A percentile compares a stretch with the other conserved stretches of the same genome.
Evolutionary conservation across 1,140 invertebrate species (phyloP).

Genomic region (Pachypeltis micranthus): DNA sequence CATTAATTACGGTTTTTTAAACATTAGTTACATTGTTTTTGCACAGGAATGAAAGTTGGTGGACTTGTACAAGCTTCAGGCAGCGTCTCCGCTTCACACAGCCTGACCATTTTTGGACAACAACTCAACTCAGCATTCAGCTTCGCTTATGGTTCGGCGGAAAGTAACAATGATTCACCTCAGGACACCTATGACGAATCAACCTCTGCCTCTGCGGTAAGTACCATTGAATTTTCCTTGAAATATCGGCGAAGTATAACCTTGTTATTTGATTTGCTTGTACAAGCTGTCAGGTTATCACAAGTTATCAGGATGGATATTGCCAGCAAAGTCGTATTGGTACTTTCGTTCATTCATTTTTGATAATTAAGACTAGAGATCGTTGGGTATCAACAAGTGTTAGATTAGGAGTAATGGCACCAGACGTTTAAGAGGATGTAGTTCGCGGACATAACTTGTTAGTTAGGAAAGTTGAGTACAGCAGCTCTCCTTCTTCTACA

Average conservation of each 20-base stretch:
- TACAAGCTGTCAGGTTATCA: no score
- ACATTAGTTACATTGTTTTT: not conserved
- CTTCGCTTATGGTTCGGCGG: conserved; percentile 20
- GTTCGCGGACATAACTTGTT: no score
- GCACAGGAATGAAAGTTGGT: conserved; percentile 16
- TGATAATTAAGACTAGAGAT: no score
- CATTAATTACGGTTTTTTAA: not conserved
- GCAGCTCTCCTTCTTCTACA: no score
- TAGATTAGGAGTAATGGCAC: no score
- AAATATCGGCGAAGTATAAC: no score
- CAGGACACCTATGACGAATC: conserved; percentile 2
- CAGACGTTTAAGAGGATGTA: no score
- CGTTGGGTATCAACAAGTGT: no score
- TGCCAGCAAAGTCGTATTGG: not conserved
- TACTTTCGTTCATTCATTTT: not conserved
- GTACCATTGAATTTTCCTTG: not conserved
- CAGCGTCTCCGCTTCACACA: conserved; percentile 23
- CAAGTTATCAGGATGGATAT: no score
- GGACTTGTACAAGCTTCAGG: conserved; percentile 16
- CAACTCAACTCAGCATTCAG: conserved; percentile 24
- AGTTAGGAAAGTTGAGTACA: no score
- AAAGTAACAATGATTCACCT: not conserved
- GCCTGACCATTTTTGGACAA: conserved; percentile 24
- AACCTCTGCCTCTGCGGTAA: not conserved
- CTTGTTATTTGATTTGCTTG: no score